phyloP scores from a whole-genome alignment of 2,113 vertebrate species.

The Myrmecophaga tridactyla region DNA sequence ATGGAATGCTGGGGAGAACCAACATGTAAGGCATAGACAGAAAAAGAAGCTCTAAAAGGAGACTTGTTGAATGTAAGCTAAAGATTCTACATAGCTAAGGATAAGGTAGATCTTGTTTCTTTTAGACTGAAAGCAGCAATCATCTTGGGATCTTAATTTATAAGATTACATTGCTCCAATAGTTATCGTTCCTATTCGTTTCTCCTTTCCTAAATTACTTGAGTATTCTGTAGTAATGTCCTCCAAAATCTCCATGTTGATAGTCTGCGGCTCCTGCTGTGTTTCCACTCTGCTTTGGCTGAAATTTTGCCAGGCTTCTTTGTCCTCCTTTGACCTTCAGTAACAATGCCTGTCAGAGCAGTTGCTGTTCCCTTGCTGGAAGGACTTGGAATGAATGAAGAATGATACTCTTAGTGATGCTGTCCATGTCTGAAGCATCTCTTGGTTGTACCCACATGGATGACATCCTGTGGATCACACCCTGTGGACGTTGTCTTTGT shows the following conservation, averaged over 20 bases:
- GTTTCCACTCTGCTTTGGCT: neutral
- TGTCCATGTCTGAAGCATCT: neutral
- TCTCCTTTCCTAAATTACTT: neutral
- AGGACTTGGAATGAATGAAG: neutral
- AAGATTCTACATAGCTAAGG: neutral
- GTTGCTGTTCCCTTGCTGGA: neutral
- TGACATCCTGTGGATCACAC: neutral
- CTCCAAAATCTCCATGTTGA: neutral
- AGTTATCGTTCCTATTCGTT: neutral
- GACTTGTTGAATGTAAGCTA: too few relatives aligned
- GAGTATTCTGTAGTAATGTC: neutral
- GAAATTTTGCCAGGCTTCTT: neutral
- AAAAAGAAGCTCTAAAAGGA: neutral
- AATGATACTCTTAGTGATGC: neutral
- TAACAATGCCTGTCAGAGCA: neutral
- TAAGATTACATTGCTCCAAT: neutral
- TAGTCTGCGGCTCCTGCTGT: neutral
- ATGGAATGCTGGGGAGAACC: neutral
- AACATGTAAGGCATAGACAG: neutral
- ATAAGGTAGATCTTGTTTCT: neutral
- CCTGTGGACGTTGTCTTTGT: neutral
- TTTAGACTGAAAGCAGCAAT: neutral
- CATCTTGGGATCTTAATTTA: neutral
- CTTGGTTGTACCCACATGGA: neutral
- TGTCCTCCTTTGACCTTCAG: slow-evolving; percentile 14